Evolutionary conservation across 2,888 invertebrate species (phyloP).

Genomic region (Drosophila colorata): DNA sequence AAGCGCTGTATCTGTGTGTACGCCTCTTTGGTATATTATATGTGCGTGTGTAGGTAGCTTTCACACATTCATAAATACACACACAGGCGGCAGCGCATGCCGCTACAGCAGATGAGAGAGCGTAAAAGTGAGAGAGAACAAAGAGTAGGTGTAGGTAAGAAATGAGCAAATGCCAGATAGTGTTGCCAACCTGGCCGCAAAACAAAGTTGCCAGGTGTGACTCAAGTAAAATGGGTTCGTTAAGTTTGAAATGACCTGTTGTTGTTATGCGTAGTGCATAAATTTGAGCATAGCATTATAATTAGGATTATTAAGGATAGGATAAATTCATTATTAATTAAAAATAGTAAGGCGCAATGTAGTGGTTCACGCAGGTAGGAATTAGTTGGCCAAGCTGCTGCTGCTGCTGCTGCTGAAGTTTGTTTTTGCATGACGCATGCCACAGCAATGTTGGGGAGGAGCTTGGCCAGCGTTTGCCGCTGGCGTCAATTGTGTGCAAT

Average conservation of each 20-base stretch:
- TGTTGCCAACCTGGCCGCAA: slow-evolving; percentile 67
- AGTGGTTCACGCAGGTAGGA: slow-evolving; percentile 24
- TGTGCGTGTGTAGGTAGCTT: slow-evolving; percentile 29
- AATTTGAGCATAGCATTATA: not conserved
- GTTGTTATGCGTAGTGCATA: slow-evolving; percentile 23
- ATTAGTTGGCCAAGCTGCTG: slow-evolving; percentile 30
- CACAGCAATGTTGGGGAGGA: slow-evolving; percentile 50
- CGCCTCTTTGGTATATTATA: slow-evolving; percentile 38
- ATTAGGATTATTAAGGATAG: slow-evolving; percentile 33
- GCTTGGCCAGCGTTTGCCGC: slow-evolving; percentile 33
- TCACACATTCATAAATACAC: slow-evolving; percentile 14
- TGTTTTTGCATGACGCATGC: slow-evolving; percentile 54
- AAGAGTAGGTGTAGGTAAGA: slow-evolving; percentile 32
- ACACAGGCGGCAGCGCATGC: slow-evolving; percentile 56
- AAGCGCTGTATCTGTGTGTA: slow-evolving; percentile 63
- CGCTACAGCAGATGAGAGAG: slow-evolving; percentile 54
- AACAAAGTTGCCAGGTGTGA: slow-evolving; percentile 68
- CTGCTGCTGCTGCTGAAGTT: slow-evolving; percentile 7
- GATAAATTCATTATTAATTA: slow-evolving; percentile 10
- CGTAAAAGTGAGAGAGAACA: slow-evolving; percentile 15
- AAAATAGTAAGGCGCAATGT: slow-evolving; percentile 10
- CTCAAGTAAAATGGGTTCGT: slow-evolving; percentile 54
- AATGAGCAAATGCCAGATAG: slow-evolving; percentile 47
- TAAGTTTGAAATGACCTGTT: slow-evolving; percentile 60
- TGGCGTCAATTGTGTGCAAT: slow-evolving; percentile 72